A percentile compares a stretch with the other conserved stretches of the same genome.
These are phyloP conservation scores for Gobio gobio DNA, from an alignment of 2,113 vertebrate genomes.

Conservation along the genomic window DNA sequence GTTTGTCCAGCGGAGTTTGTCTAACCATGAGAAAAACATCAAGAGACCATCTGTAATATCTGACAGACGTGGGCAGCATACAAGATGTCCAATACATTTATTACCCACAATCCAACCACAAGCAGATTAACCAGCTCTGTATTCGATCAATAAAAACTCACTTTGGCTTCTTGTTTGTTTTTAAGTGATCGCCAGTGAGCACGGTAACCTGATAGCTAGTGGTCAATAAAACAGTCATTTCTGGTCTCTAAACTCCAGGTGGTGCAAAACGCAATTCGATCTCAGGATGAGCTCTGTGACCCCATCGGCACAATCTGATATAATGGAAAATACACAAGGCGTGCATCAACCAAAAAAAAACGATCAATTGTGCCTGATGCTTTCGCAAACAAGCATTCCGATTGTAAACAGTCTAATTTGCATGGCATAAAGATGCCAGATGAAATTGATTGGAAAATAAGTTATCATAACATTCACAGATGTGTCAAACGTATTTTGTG, in stretches of 20 bases:
- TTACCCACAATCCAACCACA: slow-evolving; percentile 23
- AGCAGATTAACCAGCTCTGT: slow-evolving; percentile 17
- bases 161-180: slow-evolving; percentile 24
- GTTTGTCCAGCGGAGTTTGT: neutral
- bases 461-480: slow-evolving; percentile 22
- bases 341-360: neutral
- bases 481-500: slow-evolving; percentile 3
- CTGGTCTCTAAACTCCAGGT: slow-evolving; percentile 32
- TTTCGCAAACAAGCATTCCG: neutral
- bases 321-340: slow-evolving; percentile 1
- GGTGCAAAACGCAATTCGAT: slow-evolving; percentile 22
- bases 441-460: neutral
- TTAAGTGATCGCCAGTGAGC: slow-evolving; percentile 11
- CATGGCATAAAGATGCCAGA: neutral
- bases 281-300: neutral
- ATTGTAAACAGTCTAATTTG: neutral
- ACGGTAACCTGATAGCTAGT: slow-evolving; percentile 26
- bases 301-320: neutral
- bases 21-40: neutral
- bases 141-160: slow-evolving; percentile 43
- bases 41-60: neutral
- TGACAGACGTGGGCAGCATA: neutral
- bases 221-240: slow-evolving; percentile 45
- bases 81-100: slow-evolving; percentile 16
- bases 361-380: neutral